A percentile compares a stretch with the other conserved stretches of the same genome.
Evolutionary conservation across 2,113 vertebrate genomes (phyloP).

Genomic region (Patagioenas fasciata): DNA sequence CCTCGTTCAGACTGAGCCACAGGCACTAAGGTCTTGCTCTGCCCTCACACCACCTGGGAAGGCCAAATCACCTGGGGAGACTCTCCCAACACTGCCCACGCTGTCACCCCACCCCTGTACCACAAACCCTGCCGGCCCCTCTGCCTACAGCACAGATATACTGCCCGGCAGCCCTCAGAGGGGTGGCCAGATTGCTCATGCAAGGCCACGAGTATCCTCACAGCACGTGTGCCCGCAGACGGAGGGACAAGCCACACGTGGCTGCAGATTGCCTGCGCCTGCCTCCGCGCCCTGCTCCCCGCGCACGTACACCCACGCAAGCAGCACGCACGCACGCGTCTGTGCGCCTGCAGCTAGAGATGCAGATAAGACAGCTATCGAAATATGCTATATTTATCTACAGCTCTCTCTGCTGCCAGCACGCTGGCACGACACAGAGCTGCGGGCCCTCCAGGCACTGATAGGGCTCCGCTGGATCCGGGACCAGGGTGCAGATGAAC

Average conservation of each 20-base stretch:
- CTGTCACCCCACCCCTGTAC: neutral
- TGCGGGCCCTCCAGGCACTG: neutral
- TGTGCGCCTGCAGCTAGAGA: neutral
- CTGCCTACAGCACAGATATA: rapidly evolving
- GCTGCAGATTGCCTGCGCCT: neutral
- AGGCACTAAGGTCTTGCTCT: neutral
- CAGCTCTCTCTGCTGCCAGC: neutral
- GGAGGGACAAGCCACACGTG: neutral
- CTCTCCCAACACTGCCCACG: neutral
- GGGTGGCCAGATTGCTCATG: rapidly evolving
- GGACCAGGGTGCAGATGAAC: neutral
- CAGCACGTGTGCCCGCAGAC: rapidly evolving
- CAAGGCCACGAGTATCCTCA: neutral
- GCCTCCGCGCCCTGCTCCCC: neutral
- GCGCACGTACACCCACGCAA: neutral
- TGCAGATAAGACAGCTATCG: neutral
- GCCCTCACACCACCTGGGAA: neutral
- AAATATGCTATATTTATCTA: neutral
- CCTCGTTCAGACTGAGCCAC: neutral
- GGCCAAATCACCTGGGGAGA: neutral
- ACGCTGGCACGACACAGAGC: neutral
- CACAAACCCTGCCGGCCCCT: rapidly evolving
- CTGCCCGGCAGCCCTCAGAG: neutral
- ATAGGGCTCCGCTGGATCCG: rapidly evolving
- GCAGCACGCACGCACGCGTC: neutral